Conservation (phyloP, 1,140 invertebrate species). For the Drosophila nasuta region DNA sequence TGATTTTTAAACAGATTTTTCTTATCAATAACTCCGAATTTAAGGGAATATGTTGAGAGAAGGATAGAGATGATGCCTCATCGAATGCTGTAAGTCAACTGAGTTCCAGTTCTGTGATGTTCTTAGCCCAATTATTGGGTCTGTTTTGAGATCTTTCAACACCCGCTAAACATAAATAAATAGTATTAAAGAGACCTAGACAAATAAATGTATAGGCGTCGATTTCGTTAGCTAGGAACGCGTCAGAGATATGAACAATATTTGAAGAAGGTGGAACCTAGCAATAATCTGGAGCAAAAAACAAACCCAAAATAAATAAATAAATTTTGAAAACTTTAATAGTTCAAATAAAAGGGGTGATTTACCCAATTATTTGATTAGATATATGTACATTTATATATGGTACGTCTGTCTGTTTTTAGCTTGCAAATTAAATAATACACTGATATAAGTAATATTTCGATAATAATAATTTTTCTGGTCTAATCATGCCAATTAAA, state of each 20-base stretch:
- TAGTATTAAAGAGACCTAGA: conserved; percentile 74
- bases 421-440: conserved; percentile 36
- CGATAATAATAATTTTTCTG: conserved; percentile 15
- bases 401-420: neutral
- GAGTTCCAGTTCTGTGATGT: conserved; percentile 60
- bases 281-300: conserved; percentile 43
- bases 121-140: conserved; percentile 60
- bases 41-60: neutral
- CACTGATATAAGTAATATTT: neutral
- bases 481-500: conserved; percentile 70
- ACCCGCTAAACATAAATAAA: conserved; percentile 76
- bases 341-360: conserved; percentile 13
- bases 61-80: conserved; percentile 53
- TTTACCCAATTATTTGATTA: neutral
- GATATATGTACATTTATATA: neutral
- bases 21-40: conserved; percentile 11
- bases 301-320: conserved; percentile 49
- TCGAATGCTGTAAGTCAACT: conserved; percentile 82
- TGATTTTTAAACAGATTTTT: conserved; percentile 3
- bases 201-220: conserved; percentile 73
- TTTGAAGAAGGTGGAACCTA: conserved; percentile 28
- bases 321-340: conserved; percentile 59
- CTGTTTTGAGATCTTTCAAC: conserved; percentile 65
- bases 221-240: conserved; percentile 5
- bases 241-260: conserved; percentile 17